A percentile compares a stretch with the other conserved stretches of the same genome.
Conservation (phyloP, 2,888 invertebrate genomes). For the Sesamia inferens region DNA sequence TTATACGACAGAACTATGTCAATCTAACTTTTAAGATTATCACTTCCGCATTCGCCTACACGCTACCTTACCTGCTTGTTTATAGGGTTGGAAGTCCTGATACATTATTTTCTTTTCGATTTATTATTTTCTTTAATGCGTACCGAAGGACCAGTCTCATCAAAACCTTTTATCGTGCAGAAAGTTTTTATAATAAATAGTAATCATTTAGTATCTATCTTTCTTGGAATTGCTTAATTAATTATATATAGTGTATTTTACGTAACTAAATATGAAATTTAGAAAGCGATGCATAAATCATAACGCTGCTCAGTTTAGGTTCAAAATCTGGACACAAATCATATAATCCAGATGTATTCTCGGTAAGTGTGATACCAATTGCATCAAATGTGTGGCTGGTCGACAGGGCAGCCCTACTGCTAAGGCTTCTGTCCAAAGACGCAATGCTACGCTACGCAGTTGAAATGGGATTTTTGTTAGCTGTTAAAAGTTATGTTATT, state of each 20-base stretch:
- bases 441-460: slow-evolving; percentile 38
- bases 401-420: slow-evolving; percentile 63
- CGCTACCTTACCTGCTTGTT: slow-evolving; percentile 78
- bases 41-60: slow-evolving; percentile 84
- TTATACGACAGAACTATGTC: slow-evolving; percentile 87
- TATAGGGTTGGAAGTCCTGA: slow-evolving; percentile 72
- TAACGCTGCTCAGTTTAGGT: slow-evolving; percentile 1
- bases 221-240: slow-evolving; percentile 10
- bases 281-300: slow-evolving; percentile 11
- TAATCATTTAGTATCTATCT: background rate
- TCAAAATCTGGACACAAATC: slow-evolving; percentile 51
- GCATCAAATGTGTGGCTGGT: slow-evolving; percentile 58
- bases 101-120: background rate
- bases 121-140: slow-evolving; percentile 5
- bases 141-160: background rate
- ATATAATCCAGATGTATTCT: slow-evolving; percentile 51
- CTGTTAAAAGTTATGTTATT: too few species aligned
- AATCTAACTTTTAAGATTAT: slow-evolving; percentile 89
- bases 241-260: slow-evolving; percentile 3
- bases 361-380: slow-evolving; percentile 61
- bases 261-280: slow-evolving; percentile 1
- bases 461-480: too few species aligned
- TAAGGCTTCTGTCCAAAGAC: slow-evolving; percentile 37
- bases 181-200: slow-evolving; percentile 6
- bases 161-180: slow-evolving; percentile 4